Conservation (phyloP, 2,113 vertebrate genomes). For the human region GRCh38 chr2:60442001-60442500, state of each 20-base stretch:
- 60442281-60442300: neutral
- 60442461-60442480: neutral
- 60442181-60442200: neutral
- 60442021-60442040: neutral
- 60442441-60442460: neutral
- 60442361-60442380: neutral
- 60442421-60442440: too few species aligned
- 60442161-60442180: neutral
- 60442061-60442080: neutral
- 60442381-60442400: neutral
- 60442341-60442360: neutral
- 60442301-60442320: neutral
- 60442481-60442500: neutral
- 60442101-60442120: neutral
- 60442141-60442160: neutral
- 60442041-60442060: neutral
- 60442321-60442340: neutral
- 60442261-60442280: neutral
- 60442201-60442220: neutral
- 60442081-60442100: neutral
- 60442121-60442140: neutral
- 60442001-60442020: neutral
- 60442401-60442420: neutral
- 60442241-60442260: neutral
- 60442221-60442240: neutral